Percentiles rank a stretch among this genome's conserved stretches.
Evolutionary conservation across 2,113 vertebrate genomes (phyloP).

Genomic region (Pedionomus torquatus): DNA sequence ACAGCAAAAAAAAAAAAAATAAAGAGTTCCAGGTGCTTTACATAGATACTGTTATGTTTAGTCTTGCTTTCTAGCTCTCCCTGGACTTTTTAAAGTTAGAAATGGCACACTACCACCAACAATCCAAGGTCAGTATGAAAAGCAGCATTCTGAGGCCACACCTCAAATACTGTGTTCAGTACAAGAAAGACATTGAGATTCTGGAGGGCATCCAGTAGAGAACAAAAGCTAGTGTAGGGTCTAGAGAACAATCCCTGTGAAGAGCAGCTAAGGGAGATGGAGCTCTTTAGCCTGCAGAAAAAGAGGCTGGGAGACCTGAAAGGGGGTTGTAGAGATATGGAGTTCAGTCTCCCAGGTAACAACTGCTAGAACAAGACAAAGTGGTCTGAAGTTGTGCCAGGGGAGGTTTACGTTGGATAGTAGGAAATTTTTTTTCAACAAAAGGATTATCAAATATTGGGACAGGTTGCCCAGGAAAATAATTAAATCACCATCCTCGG

Average conservation of each 20-base stretch:
- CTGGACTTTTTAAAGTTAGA: neutral
- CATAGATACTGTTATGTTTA: accelerated
- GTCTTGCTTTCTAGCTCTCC: neutral
- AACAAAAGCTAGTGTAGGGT: neutral
- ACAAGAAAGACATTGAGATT: neutral
- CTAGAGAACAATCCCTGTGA: neutral
- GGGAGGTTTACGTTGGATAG: neutral
- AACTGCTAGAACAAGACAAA: neutral
- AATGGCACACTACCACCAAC: accelerated
- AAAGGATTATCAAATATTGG: neutral
- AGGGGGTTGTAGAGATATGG: neutral
- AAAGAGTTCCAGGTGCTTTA: neutral
- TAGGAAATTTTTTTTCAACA: neutral
- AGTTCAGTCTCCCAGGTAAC: neutral
- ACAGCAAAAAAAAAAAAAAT: neutral
- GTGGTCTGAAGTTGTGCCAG: neutral
- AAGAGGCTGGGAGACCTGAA: neutral
- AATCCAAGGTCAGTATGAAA: neutral
- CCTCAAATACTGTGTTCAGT: neutral
- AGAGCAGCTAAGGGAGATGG: neutral
- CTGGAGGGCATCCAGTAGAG: neutral
- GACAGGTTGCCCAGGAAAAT: neutral
- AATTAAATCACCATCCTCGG: neutral
- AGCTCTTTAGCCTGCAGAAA: neutral
- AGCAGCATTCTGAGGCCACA: accelerated